A percentile compares a stretch with the other conserved stretches of the same genome.
Evolutionary conservation across 1,140 invertebrate species (phyloP).

Genomic region (Lucilia cuprina): DNA sequence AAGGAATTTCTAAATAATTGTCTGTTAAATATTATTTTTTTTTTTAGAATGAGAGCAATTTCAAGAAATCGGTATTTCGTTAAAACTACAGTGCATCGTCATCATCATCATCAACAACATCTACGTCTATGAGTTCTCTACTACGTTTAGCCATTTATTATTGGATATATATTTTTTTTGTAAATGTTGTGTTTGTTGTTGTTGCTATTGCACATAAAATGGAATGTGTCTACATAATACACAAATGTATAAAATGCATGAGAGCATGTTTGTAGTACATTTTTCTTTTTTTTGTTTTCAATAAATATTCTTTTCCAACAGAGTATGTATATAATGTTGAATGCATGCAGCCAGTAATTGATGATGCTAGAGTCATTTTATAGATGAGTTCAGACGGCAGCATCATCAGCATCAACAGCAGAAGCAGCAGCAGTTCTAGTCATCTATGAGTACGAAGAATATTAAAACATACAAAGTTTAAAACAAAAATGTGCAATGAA

Average conservation of each 20-base stretch:
- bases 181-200: not conserved
- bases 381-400: not conserved
- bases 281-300: not conserved
- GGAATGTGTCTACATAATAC: constrained; percentile 2
- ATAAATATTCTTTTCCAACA: not conserved
- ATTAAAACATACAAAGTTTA: not conserved
- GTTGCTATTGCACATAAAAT: not conserved
- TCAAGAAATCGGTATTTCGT: not conserved
- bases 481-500: constrained; percentile 3
- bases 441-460: not conserved
- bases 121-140: not conserved
- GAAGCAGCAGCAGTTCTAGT: not conserved
- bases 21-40: too few species aligned
- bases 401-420: not conserved
- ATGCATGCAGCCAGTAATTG: constrained; percentile 10
- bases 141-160: not conserved
- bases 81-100: not conserved
- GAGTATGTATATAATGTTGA: not conserved
- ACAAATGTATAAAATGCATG: not conserved
- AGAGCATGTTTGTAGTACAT: not conserved
- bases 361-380: constrained; percentile 1
- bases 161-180: not conserved
- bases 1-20: too few species aligned
- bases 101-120: not conserved
- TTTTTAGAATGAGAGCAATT: too few species aligned